Percentiles rank a stretch among this genome's conserved stretches.
Evolutionary conservation across 2,888 invertebrate genomes (phyloP).

Genomic region (Onchidella celtica): DNA sequence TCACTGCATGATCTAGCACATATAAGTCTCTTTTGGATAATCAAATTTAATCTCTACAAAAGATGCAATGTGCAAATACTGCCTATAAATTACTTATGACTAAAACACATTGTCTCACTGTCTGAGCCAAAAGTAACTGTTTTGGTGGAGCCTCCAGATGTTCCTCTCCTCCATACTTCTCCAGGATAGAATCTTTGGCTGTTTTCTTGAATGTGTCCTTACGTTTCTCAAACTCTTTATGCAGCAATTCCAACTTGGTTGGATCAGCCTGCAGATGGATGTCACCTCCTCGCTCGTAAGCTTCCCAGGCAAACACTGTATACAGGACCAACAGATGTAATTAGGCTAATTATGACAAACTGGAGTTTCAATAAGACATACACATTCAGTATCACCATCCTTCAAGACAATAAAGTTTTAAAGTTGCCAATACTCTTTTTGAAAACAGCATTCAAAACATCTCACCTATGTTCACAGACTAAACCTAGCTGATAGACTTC

Average conservation of each 20-base stretch:
- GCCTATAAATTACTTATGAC: too few species aligned
- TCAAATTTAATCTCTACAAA: too few species aligned
- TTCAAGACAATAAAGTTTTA: too few species aligned
- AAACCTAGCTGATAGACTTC: too few species aligned
- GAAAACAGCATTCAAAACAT: too few species aligned
- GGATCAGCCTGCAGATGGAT: constrained; percentile 93
- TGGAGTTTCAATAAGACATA: too few species aligned
- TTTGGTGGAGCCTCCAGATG: constrained; percentile 91
- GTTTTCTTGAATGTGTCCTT: constrained; percentile 93
- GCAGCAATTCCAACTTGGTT: constrained; percentile 95
- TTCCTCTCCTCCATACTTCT: constrained; percentile 97
- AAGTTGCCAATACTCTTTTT: too few species aligned
- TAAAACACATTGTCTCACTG: constrained; percentile 82
- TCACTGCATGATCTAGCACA: too few species aligned
- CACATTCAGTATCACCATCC: too few species aligned
- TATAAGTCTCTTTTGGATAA: too few species aligned
- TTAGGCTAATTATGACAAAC: neutral
- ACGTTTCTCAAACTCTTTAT: constrained; percentile 93
- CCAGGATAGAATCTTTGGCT: constrained; percentile 90
- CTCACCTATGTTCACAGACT: too few species aligned
- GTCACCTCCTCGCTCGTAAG: constrained; percentile 85
- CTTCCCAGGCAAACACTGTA: constrained; percentile 96
- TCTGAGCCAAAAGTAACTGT: constrained; percentile 94
- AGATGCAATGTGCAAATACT: too few species aligned
- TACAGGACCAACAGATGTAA: neutral